These are phyloP conservation scores for Branchipolynoe longqiensis DNA, from an alignment of 2,888 invertebrate species.

Conservation along the genomic window DNA sequence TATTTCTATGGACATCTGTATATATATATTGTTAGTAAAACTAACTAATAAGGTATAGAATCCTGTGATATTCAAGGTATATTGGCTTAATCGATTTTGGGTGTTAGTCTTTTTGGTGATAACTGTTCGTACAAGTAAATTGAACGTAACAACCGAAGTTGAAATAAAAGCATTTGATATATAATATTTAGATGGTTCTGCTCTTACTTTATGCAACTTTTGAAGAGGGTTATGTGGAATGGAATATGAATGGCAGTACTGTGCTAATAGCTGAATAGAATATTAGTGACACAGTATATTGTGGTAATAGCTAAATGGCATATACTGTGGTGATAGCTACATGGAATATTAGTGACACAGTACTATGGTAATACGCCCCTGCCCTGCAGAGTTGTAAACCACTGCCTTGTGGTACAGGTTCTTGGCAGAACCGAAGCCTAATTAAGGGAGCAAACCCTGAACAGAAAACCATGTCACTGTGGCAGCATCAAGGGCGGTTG, in stretches of 20 bases:
- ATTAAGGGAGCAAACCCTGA: no score
- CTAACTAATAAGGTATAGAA: background rate
- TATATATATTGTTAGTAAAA: background rate
- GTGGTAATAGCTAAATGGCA: background rate
- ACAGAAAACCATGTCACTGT: no score
- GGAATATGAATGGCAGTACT: background rate
- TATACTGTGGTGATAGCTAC: background rate
- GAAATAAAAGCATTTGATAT: background rate
- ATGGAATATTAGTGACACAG: no score
- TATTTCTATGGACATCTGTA: background rate
- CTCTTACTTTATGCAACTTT: background rate
- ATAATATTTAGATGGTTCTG: background rate
- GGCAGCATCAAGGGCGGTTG: no score
- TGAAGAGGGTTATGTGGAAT: background rate
- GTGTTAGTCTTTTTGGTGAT: background rate
- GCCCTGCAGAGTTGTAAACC: no score
- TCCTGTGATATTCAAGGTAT: background rate
- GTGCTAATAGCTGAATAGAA: no score
- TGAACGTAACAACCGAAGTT: background rate
- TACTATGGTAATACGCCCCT: no score
- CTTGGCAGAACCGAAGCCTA: no score
- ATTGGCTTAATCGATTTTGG: background rate
- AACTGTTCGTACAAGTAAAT: background rate
- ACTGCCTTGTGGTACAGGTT: no score
- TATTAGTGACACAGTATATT: no score